phyloP scores from a whole-genome alignment of 2,888 invertebrate species.

The Rhyacophila evoluta region DNA sequence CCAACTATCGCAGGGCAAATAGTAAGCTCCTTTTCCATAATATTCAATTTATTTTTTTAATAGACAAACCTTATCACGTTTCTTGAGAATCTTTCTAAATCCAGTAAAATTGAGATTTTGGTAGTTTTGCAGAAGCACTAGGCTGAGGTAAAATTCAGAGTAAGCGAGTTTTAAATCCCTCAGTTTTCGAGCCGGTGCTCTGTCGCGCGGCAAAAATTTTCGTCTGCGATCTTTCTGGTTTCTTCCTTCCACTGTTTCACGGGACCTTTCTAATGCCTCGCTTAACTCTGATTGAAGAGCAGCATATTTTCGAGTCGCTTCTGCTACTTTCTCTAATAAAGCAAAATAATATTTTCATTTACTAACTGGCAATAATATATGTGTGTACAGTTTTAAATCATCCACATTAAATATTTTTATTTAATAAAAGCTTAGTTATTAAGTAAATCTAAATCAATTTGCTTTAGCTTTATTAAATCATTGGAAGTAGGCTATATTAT shows the following conservation, averaged over 20 bases:
- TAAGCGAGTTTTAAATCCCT: conserved; percentile 90
- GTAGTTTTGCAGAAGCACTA: conserved; percentile 89
- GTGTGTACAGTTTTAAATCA: too few relatives aligned
- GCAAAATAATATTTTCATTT: too few relatives aligned
- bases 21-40: too few relatives aligned
- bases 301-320: conserved; percentile 85
- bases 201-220: conserved; percentile 59
- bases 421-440: too few relatives aligned
- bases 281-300: conserved; percentile 79
- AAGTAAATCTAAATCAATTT: too few relatives aligned
- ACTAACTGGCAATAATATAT: too few relatives aligned
- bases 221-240: conserved; percentile 64
- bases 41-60: too few relatives aligned
- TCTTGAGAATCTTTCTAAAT: conserved; percentile 90
- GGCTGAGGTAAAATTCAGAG: conserved; percentile 89
- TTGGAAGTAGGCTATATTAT: too few relatives aligned
- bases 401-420: too few relatives aligned
- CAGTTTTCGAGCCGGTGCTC: conserved; percentile 75
- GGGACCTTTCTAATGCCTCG: conserved; percentile 65
- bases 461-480: too few relatives aligned
- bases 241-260: conserved; percentile 64
- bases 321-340: conserved; percentile 82
- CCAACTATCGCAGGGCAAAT: too few relatives aligned
- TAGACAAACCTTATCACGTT: conserved; percentile 84
- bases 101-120: conserved; percentile 91